A percentile compares a stretch with the other conserved stretches of the same genome.
Evolutionary conservation across 2,797 vertebrate species (phyloP).

Genomic region (Silurus lanzhouensis): DNA sequence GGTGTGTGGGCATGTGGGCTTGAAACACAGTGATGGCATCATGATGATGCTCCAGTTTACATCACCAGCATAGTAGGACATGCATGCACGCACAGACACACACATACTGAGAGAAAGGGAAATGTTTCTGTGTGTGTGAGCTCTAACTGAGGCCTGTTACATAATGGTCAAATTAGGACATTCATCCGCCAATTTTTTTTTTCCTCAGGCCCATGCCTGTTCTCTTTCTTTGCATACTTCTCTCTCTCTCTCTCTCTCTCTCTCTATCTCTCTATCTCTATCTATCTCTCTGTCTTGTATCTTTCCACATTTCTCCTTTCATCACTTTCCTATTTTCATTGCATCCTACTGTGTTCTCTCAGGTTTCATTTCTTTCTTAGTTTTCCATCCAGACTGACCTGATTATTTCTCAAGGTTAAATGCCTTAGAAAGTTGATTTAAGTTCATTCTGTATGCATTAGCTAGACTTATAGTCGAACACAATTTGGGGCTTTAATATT

Average conservation of each 20-base stretch:
- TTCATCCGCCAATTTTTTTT: constrained; percentile 26
- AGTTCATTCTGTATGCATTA: not conserved
- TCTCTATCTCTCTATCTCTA: not conserved
- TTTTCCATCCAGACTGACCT: not conserved
- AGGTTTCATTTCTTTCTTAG: not conserved
- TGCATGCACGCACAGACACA: not conserved
- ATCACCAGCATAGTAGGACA: constrained; percentile 31
- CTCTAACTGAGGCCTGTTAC: constrained; percentile 44
- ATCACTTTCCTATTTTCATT: not conserved
- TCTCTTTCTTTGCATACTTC: not conserved
- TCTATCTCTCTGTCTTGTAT: not conserved
- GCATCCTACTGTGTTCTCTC: not conserved
- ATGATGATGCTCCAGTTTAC: constrained; percentile 34
- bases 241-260: not conserved
- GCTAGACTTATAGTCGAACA: not conserved
- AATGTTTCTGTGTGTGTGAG: constrained; percentile 35
- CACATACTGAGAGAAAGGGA: constrained; percentile 2
- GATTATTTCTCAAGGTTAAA: not conserved
- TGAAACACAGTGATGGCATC: constrained; percentile 38
- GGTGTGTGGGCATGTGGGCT: constrained; percentile 36
- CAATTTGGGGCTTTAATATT: not conserved
- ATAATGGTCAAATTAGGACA: constrained; percentile 38
- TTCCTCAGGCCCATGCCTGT: constrained; percentile 7
- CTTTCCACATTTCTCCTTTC: constrained; percentile 1
- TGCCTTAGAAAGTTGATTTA: not conserved